A percentile compares a stretch with the other conserved stretches of the same genome.
phyloP scores from a whole-genome alignment of 30 jellyfish, hydroid and myxozoan species.

The Turritopsis dohrnii region DNA sequence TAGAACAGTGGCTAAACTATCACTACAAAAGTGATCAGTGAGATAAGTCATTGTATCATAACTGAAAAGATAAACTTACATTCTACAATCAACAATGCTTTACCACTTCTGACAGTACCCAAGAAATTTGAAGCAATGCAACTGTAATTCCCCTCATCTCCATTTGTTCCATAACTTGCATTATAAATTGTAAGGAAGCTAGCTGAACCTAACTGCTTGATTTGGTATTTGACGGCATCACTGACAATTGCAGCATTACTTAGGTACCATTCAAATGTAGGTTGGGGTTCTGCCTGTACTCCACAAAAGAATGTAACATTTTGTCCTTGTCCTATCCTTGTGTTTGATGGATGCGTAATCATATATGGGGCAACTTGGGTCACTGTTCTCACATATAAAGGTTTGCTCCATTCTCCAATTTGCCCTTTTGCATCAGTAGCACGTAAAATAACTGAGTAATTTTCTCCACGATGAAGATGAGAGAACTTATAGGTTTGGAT shows the following conservation, averaged over 20 bases:
- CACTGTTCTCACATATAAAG: conserved; percentile 2
- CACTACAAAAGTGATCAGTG: too few relatives aligned
- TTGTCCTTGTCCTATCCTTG: conserved; percentile 23
- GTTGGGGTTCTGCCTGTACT: conserved; percentile 27
- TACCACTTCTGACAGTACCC: conserved; percentile 16
- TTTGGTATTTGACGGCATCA: neutral
- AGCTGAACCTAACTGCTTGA: neutral
- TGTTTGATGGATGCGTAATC: neutral
- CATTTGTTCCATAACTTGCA: neutral
- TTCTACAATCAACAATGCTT: conserved; percentile 22
- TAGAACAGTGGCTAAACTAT: too few relatives aligned
- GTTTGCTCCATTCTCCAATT: conserved; percentile 30
- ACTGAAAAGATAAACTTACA: conserved; percentile 15
- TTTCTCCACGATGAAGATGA: conserved; percentile 24
- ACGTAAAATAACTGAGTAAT: conserved; percentile 11
- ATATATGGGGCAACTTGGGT: conserved; percentile 19
- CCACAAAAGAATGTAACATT: conserved; percentile 12
- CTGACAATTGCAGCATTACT: neutral
- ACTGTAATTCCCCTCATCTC: conserved; percentile 18
- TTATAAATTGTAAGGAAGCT: neutral
- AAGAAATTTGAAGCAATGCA: conserved; percentile 15
- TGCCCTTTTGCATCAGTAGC: conserved; percentile 28
- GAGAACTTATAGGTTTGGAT: conserved; percentile 15
- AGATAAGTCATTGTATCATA: neutral
- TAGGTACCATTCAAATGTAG: conserved; percentile 25